phyloP scores from a whole-genome alignment of 2,888 invertebrate genomes.

The Cepaea hortensis region DNA sequence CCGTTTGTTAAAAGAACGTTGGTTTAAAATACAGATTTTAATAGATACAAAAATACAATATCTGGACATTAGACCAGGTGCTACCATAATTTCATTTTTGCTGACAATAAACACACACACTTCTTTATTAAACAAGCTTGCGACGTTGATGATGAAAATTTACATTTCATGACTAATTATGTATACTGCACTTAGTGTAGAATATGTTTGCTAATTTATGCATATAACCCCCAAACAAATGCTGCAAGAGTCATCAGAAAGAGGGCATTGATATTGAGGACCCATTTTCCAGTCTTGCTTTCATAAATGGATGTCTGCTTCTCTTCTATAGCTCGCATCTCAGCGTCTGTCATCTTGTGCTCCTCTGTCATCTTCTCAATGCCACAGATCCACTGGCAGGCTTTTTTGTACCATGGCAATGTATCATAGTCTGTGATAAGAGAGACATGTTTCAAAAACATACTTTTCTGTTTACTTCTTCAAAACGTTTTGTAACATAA shows the following conservation, averaged over 20 bases:
- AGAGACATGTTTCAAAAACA: background rate
- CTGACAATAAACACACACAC: no score
- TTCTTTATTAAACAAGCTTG: no score
- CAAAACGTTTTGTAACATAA: background rate
- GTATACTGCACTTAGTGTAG: background rate
- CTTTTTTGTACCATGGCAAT: constrained; percentile 69
- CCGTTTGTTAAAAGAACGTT: no score
- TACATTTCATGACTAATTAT: background rate
- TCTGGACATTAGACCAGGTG: no score
- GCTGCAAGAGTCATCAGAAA: constrained; percentile 71
- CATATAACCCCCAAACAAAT: constrained; percentile 75
- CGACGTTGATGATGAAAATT: no score
- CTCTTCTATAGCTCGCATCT: constrained; percentile 62
- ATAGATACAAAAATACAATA: no score
- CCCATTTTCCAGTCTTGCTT: constrained; percentile 68
- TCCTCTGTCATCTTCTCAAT: constrained; percentile 72
- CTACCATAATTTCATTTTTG: no score
- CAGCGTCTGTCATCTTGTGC: constrained; percentile 62
- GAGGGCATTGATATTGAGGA: constrained; percentile 74
- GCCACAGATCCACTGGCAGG: constrained; percentile 74
- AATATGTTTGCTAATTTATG: constrained; percentile 51
- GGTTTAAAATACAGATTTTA: no score
- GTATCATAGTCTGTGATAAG: constrained; percentile 53
- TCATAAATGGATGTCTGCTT: constrained; percentile 75
- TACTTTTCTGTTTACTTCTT: background rate